Base-by-base conservation (phyloP, 35 echinoderm and acorn worm species). In the Hemicentrotus pulcherrimus region DNA sequence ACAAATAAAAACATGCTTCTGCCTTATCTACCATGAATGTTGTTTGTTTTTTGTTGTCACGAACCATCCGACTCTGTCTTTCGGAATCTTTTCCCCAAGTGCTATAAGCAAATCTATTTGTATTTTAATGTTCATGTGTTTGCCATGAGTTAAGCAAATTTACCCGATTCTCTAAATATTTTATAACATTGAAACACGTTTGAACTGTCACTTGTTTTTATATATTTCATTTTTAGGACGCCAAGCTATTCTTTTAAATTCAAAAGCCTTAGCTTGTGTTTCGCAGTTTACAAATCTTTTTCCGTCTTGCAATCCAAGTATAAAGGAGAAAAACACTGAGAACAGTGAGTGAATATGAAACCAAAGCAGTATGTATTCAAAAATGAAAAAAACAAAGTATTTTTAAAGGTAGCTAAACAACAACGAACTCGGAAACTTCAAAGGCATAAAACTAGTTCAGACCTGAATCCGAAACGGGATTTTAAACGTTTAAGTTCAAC, bases 351-450 rank as follows among this genome's bases (percentile, higher is more conserved):
- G 10, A 14, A 55, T 15, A 15, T 55, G 15, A 22, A 78, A 78
- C 19, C 65, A 78, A 78, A 78, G 6, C 65, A 28, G 65, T 78
- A 22, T 78, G 22, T 78, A 78, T 28, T 22, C 19, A 6, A 78
- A n/a, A 78, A 4, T 28, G 22, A 78, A 78, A 8, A 78, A 78
- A 7, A 55, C 50, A 55, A 12, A 55, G 10, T 55, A 15, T 55
- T 55, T 15, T 55, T 10, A 55, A 55, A 55, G 10, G 50, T 55
- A 15, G 50, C 50, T 55, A 55, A 28, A 78, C 65, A 28, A 22
- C 65, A 78, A 78, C 28, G 65, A n/a, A 78, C 19, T 78, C 65
- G 65, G 65, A 78, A 78, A 78, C 65, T 78, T 78, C 65, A 78
- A 78, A 78, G 65, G 28, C 19, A n/a, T 78, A 4, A 78, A 78